Evolutionary conservation across 2,113 vertebrate genomes (phyloP), one percentile per base, ranked within the genome.

Genomic region (Neotoma lepida): DNA sequence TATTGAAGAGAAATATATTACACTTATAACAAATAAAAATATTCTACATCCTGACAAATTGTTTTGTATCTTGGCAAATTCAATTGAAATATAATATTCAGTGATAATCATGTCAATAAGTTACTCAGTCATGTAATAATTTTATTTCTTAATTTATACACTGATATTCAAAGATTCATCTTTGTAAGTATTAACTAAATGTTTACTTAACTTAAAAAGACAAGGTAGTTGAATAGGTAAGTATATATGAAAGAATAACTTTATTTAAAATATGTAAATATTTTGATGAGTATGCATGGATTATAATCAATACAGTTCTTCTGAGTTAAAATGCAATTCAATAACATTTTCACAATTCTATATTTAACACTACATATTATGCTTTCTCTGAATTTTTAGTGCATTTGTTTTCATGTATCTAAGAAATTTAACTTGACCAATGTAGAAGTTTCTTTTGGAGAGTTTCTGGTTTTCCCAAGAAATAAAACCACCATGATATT

Each of bases 171-270:
- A 89, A 84, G 28, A 76, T 58, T 54, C 41, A 92, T 71, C 12
- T 81, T 87, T 87, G 1, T 35, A 88, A 74, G 10, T 70, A 73
- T 95, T 73, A 94, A 84, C 41, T 73, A 77, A 86, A 61, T 51
- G 58, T 87, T 94, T 61, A 44, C 73, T 90, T 81, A 88, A 77
- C 78, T 96, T 87, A 51, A 86, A 82, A 44, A 91, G 78, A 7
- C 20, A 88, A 87, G 30, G 66, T 63, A 92, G 9, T 63, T 87
- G 4, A 30, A 66, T 84, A 74, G 70, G 20, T 86, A 78, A 73
- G 14, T 80, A 9, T 49, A 64, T 87, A 64, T 84, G 13, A 92
- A 94, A 90, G 35, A 94, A 68, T 30, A 90, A 76, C 76, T 93
- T 58, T 78, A 12, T 90, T 81, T 66, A 14, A 81, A 94, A 82